Evolutionary conservation across 2,888 invertebrate genomes (phyloP), one percentile per base, ranked within the genome.

Genomic region (Lycophotia porphyrea): DNA sequence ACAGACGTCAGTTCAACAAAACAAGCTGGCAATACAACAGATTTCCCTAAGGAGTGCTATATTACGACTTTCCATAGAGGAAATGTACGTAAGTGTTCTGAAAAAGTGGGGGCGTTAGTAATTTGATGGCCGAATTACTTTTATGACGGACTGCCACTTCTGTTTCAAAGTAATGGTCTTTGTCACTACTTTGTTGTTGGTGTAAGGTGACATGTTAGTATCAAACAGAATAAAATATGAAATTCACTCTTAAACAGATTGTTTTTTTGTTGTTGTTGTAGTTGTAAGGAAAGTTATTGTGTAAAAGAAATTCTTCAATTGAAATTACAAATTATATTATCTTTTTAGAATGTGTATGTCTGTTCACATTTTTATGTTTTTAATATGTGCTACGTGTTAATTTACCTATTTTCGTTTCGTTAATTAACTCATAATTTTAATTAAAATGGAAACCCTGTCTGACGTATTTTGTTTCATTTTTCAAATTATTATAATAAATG

Each of bases 1-100:
- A 89, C 90, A 91, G 89, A 91, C 90, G 92, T 92, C 93, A 93
- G 92, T 92, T 92, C 90, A 92, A 92, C 93, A 92, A 92, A 94
- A 95, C 92, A 94, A 94, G 94, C 93, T 89, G 92, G 94, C 94
- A 93, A 95, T 95, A 93, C 91, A 92, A 91, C 88, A 92, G 91
- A 95, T 95, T 95, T 95, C 95, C 95, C 95, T 75, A 11, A 94
- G 91, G 95, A 90, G 90, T 90, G 85, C 89, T 92, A 93, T 92
- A 94, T 94, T 93, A 94, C 93, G 91, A 92, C 90, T 93, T 93
- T 93, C 90, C 90, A 94, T 92, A 91, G 89, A 90, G 90, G 83
- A 91, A 92, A 91, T 87, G 86, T 88, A 87, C 88, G 88, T 89
- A 88, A 87, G 87, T 87, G 86, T 88, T 82, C 78, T 84, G 85